A percentile compares a stretch with the other conserved stretches of the same genome.
Conservation (phyloP, 2,113 vertebrate species). For the Regulus satrapa region DNA sequence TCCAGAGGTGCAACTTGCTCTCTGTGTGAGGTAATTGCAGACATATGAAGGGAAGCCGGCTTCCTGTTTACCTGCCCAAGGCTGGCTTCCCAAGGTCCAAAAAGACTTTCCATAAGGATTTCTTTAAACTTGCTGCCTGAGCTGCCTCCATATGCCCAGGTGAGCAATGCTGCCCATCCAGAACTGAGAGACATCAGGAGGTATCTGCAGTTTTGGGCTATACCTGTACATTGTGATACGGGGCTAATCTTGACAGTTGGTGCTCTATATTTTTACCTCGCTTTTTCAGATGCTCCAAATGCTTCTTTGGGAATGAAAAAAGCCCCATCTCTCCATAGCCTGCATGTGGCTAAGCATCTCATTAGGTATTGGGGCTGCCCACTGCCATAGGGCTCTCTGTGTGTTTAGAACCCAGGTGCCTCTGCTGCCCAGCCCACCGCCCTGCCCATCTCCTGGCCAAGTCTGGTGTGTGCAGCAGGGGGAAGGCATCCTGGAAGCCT, state of each 20-base stretch:
- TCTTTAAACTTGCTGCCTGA: background rate
- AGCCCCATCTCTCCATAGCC: background rate
- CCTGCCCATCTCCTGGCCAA: background rate
- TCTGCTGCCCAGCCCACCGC: background rate
- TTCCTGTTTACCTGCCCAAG: background rate
- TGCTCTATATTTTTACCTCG: background rate
- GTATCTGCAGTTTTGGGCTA: background rate
- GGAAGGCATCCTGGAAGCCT: background rate
- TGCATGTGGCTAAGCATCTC: background rate
- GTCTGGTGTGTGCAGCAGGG: background rate
- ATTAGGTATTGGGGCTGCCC: background rate
- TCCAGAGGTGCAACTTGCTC: background rate
- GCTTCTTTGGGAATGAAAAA: background rate
- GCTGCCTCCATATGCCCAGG: background rate
- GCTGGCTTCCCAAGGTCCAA: background rate
- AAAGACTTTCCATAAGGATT: background rate
- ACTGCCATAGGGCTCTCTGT: rapidly evolving
- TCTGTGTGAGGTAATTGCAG: background rate
- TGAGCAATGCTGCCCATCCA: background rate
- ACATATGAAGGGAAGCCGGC: background rate
- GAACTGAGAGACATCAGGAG: background rate
- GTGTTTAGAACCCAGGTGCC: background rate
- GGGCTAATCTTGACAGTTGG: background rate
- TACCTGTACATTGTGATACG: rapidly evolving
- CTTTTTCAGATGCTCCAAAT: background rate